A percentile compares a stretch with the other conserved stretches of the same genome.
phyloP scores from a whole-genome alignment of 2,113 vertebrate species.

The Nerophis lumbriciformis region DNA sequence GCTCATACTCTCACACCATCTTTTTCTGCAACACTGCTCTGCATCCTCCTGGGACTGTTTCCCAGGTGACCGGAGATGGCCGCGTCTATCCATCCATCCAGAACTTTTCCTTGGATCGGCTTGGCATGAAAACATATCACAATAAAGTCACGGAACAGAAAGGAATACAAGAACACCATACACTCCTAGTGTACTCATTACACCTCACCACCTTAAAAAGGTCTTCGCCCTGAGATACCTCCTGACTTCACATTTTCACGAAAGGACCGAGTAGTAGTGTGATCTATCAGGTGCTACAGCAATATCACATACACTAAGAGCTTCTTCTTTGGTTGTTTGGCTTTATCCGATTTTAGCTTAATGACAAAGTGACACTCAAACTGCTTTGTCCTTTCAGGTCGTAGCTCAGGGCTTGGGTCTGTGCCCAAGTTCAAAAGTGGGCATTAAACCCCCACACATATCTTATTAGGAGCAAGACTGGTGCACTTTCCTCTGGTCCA shows the following conservation, averaged over 20 bases:
- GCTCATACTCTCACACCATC: conserved; percentile 45
- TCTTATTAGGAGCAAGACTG: conserved; percentile 49
- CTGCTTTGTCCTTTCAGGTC: conserved; percentile 40
- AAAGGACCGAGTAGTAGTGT: conserved; percentile 38
- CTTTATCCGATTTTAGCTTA: conserved; percentile 26
- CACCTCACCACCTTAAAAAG: conserved; percentile 32
- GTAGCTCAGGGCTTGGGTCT: conserved; percentile 41
- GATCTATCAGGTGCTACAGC: conserved; percentile 48
- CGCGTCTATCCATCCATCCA: conserved; percentile 46
- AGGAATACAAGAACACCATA: conserved; percentile 26
- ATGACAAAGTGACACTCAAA: conserved; percentile 20
- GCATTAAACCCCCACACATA: conserved; percentile 40
- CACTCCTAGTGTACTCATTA: conserved; percentile 37
- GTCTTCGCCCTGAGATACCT: conserved; percentile 32
- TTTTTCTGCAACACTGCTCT: conserved; percentile 45
- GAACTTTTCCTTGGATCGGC: conserved; percentile 73
- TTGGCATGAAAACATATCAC: conserved; percentile 81
- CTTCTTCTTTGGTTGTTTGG: neutral
- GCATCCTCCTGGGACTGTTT: conserved; percentile 50
- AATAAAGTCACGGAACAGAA: conserved; percentile 75
- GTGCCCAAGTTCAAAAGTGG: conserved; percentile 47
- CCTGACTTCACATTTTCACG: conserved; percentile 17
- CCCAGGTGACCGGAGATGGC: conserved; percentile 84
- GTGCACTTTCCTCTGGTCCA: conserved; percentile 73
- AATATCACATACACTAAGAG: conserved; percentile 24